These are phyloP conservation scores for Psilopogon haemacephalus DNA, from an alignment of 2,113 vertebrate species.

Conservation along the genomic window DNA sequence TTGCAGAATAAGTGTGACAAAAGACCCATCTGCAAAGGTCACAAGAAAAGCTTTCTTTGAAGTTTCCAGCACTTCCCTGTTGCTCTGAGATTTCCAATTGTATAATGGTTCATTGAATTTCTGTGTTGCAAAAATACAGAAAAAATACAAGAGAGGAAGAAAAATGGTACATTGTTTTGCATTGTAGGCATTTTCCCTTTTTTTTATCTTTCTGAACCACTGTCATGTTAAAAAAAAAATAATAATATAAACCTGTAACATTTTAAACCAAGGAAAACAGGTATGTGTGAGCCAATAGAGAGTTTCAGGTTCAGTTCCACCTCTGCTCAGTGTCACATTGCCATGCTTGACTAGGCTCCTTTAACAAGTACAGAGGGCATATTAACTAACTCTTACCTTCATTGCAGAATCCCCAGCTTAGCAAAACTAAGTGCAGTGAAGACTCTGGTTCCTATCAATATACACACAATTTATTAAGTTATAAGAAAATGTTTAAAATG, in stretches of 20 bases:
- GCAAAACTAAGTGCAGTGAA: not conserved
- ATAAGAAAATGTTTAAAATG: not conserved
- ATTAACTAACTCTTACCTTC: not conserved
- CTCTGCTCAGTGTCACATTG: not conserved
- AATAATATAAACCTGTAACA: not conserved
- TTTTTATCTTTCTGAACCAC: not conserved
- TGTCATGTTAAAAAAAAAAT: not conserved
- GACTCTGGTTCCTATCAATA: not conserved
- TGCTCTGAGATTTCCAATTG: not conserved
- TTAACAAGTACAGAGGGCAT: not conserved
- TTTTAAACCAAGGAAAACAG: not conserved
- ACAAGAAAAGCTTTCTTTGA: not conserved
- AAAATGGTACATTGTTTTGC: not conserved
- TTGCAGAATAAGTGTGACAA: not conserved
- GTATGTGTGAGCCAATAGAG: rapidly evolving
- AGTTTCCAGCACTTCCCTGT: not conserved
- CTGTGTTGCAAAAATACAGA: not conserved
- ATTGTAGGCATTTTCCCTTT: not conserved
- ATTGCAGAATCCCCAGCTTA: not conserved
- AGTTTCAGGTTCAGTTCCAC: not conserved
- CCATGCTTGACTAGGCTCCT: not conserved
- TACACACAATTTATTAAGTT: not conserved
- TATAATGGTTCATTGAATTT: not conserved
- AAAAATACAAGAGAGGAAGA: not conserved
- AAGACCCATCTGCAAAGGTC: not conserved